Conservation (phyloP, 2,888 invertebrate genomes). For the Synergus gifuensis region DNA sequence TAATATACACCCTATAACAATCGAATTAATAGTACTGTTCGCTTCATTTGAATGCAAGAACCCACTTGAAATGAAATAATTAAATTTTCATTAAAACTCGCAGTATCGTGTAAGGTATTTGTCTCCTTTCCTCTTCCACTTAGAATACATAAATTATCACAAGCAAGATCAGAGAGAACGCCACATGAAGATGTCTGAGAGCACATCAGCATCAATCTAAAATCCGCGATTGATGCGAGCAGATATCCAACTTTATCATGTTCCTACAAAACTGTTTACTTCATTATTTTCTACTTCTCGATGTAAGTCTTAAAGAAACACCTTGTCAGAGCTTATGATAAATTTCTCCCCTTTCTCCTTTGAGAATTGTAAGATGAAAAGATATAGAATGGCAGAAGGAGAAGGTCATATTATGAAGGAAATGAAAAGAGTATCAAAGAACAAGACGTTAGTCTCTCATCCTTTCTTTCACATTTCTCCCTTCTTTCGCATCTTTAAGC, state of each 20-base stretch:
- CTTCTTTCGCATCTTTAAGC: slow-evolving; percentile 43
- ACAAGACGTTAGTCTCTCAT: slow-evolving; percentile 23
- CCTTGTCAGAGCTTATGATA: slow-evolving; percentile 40
- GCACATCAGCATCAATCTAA: slow-evolving; percentile 33
- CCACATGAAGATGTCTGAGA: slow-evolving; percentile 33
- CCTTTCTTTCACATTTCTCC: slow-evolving; percentile 51
- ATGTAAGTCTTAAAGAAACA: slow-evolving; percentile 40
- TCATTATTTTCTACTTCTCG: slow-evolving; percentile 40
- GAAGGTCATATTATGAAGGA: slow-evolving; percentile 32
- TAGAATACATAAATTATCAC: slow-evolving; percentile 30
- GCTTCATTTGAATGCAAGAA: not conserved
- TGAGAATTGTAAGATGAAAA: slow-evolving; percentile 37
- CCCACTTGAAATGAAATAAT: slow-evolving; percentile 1
- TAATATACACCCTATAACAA: not conserved
- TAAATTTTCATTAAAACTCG: not conserved
- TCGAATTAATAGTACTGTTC: not conserved
- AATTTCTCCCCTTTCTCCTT: slow-evolving; percentile 33
- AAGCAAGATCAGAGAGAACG: slow-evolving; percentile 28
- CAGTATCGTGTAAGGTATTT: not conserved
- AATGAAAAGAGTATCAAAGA: slow-evolving; percentile 40
- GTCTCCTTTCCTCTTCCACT: slow-evolving; percentile 10
- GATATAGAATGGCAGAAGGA: slow-evolving; percentile 8
- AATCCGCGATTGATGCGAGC: slow-evolving; percentile 23
- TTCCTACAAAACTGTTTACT: slow-evolving; percentile 39
- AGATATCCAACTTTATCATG: slow-evolving; percentile 35